phyloP scores from a whole-genome alignment of 2,888 invertebrate genomes.

The Hydropsyche betteni region DNA sequence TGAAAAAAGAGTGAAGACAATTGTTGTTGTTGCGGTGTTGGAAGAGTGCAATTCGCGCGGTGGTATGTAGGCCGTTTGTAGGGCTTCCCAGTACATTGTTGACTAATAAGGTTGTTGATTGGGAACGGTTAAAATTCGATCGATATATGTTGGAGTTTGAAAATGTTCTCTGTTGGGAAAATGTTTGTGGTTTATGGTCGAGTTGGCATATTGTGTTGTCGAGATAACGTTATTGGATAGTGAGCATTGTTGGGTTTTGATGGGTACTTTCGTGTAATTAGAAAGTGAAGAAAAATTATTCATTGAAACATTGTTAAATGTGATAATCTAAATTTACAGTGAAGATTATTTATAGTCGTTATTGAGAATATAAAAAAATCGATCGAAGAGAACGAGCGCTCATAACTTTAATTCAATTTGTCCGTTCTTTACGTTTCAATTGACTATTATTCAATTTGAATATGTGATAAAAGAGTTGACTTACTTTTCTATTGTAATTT shows the following conservation, averaged over 20 bases:
- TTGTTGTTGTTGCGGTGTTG: neutral
- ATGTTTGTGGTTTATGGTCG: too few species aligned
- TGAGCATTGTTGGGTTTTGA: too few species aligned
- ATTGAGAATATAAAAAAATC: neutral
- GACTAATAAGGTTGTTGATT: neutral
- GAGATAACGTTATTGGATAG: too few species aligned
- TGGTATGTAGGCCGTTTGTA: conserved; percentile 36
- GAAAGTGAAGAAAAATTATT: too few species aligned
- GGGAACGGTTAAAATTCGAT: conserved; percentile 11
- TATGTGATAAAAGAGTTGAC: neutral
- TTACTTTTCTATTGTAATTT: neutral
- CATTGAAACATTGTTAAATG: too few species aligned
- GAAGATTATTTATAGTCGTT: neutral
- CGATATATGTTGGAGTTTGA: neutral
- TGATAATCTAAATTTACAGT: too few species aligned
- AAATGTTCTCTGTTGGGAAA: too few species aligned
- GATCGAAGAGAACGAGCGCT: neutral
- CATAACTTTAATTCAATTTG: neutral
- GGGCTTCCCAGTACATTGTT: conserved; percentile 16
- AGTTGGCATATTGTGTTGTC: too few species aligned
- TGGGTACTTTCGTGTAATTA: too few species aligned
- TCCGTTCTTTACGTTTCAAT: neutral
- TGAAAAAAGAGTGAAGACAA: too few species aligned
- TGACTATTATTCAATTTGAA: conserved; percentile 16
- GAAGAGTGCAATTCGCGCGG: neutral